Percentiles rank a stretch among this genome's conserved stretches.
These are phyloP conservation scores for Pygocentrus nattereri DNA, from an alignment of 2,797 vertebrate genomes.

Conservation along the genomic window DNA sequence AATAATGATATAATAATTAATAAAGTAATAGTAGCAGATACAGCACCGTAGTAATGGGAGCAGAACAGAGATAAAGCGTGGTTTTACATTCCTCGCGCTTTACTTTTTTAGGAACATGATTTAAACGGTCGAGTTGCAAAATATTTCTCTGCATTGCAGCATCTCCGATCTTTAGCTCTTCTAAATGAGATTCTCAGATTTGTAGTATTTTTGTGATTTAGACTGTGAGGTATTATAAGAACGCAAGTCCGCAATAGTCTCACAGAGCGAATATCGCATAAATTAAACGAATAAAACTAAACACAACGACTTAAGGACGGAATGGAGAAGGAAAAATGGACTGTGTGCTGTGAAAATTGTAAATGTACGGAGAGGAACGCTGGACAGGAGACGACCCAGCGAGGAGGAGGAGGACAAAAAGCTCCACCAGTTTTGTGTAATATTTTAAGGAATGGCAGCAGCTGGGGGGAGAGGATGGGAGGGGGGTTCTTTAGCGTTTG, in stretches of 20 bases:
- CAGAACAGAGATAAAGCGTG: no score
- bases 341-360: no score
- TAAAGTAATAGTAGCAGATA: not conserved
- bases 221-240: no score
- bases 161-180: slow-evolving; percentile 38
- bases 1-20: not conserved
- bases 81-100: no score
- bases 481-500: not conserved
- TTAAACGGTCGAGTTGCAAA: not conserved
- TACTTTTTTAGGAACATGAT: not conserved
- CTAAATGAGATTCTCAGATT: not conserved
- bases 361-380: no score
- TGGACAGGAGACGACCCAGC: not conserved
- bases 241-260: no score
- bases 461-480: no score
- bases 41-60: not conserved
- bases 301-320: not conserved
- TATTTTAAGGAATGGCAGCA: not conserved
- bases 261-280: no score
- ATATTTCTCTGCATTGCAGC: slow-evolving; percentile 81
- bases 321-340: no score
- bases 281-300: not conserved
- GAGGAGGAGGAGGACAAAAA: not conserved
- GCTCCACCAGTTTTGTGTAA: not conserved
- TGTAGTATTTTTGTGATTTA: no score